phyloP scores from a whole-genome alignment of 2,888 invertebrate species.

The Vandiemenella viatica region DNA sequence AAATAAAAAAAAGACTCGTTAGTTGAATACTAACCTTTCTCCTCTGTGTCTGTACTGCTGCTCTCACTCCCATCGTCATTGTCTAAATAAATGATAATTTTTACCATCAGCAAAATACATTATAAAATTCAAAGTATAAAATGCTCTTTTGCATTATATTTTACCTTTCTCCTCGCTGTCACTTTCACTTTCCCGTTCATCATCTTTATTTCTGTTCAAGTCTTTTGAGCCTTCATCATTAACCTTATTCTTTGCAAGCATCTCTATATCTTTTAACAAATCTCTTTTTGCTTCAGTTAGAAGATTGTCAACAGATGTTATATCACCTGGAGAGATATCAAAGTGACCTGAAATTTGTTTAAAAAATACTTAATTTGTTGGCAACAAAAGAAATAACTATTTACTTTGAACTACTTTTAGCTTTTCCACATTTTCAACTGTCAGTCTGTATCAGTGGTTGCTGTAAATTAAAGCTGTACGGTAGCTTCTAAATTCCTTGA shows the following conservation, averaged over 20 bases:
- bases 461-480: no score
- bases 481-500: no score
- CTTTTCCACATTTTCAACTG: no score
- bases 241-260: constrained; percentile 35
- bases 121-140: neutral
- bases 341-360: constrained; percentile 18
- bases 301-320: constrained; percentile 31
- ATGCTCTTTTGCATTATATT: neutral
- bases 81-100: no score
- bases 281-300: constrained; percentile 69
- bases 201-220: constrained; percentile 13
- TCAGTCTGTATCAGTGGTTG: no score
- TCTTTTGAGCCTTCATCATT: constrained; percentile 14
- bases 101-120: constrained; percentile 31
- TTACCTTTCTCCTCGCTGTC: constrained; percentile 11
- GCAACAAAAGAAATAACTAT: no score
- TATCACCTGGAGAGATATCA: constrained; percentile 27
- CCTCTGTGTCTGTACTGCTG: constrained; percentile 39
- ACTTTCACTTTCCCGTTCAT: constrained; percentile 29
- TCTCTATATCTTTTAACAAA: constrained; percentile 40
- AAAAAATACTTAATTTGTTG: no score
- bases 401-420: no score
- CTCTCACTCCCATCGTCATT: constrained; percentile 38
- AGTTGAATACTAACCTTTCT: constrained; percentile 28
- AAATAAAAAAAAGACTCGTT: neutral